Conservation (phyloP, 2,113 vertebrate genomes). For the Saccopteryx leptura region DNA sequence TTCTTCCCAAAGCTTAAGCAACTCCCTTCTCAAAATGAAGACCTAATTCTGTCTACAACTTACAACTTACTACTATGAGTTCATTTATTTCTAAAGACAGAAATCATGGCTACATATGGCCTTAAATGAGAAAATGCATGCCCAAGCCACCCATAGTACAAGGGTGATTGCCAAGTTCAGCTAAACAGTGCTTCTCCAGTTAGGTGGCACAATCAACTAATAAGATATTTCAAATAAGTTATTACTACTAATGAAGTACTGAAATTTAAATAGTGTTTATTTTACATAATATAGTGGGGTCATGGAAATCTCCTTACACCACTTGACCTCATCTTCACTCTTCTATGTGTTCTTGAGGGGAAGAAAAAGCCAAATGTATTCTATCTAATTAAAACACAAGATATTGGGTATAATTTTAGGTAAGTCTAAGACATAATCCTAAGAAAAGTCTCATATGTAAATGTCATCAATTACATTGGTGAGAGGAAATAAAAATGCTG, state of each 20-base stretch:
- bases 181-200: not conserved
- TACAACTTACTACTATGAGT: not conserved
- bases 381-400: conserved; percentile 48
- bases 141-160: not conserved
- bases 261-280: not conserved
- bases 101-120: not conserved
- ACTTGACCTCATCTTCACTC: not conserved
- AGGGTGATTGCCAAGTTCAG: not conserved
- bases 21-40: not conserved
- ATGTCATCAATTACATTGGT: not conserved
- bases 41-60: not conserved
- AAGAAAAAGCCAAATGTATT: conserved; percentile 10
- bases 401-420: not conserved
- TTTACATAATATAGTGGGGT: conserved; percentile 26
- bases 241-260: not conserved
- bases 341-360: not conserved
- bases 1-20: not conserved
- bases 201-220: not conserved
- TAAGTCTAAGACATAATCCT: not conserved
- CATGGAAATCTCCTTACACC: not conserved
- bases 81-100: not conserved
- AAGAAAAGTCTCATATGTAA: not conserved
- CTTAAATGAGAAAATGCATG: not conserved
- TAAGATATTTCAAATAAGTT: conserved; percentile 1
- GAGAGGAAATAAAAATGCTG: not conserved